Evolutionary conservation across 2,113 vertebrate genomes (phyloP), one percentile per base, ranked within the genome.

Genomic region (Polypterus senegalus): DNA sequence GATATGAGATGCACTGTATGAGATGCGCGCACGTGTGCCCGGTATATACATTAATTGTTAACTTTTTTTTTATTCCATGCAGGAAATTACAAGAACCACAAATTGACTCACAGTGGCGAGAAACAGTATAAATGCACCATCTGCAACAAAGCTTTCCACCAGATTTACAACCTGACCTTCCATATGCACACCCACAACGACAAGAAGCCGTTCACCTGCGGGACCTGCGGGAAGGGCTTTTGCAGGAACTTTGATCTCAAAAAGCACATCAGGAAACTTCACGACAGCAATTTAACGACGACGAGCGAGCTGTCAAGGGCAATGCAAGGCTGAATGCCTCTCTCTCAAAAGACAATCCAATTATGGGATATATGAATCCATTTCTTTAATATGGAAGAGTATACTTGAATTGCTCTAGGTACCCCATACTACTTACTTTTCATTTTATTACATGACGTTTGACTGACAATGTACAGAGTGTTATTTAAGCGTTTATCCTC

Each of bases 161-260:
- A 92, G 79, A 79, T 93, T 73, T 93, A 93, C 76, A 92, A 93
- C 69, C 76, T 92, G 67, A 92, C 90, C 61, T 92, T 93, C 75
- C 91, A 93, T 78, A 93, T 92, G 91, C 91, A 93, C 82, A 93
- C 91, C 49, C 91, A 93, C 83, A 93, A 91, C 58, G 91, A 93
- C 81, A 92, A 91, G 85, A 93, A 92, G 77, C 91, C 91, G 58
- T 91, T 91, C 75, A 92, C 89, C 7, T 92, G 91, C 59, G 81
- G 80, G 74, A 88, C 89, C 71, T 93, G 91, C 73, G 90, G 91
- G 65, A 93, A 93, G 76, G 91, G 91, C 64, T 93, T 89, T 74
- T 92, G 91, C 81, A 83, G 90, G 77, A 87, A 86, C 85, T 96
- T 92, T 89, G 91, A 93, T 70, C 79, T 93, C 77, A 93, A 93